Conservation (phyloP, 2,113 vertebrate genomes). For the Seriola rivoliana region DNA sequence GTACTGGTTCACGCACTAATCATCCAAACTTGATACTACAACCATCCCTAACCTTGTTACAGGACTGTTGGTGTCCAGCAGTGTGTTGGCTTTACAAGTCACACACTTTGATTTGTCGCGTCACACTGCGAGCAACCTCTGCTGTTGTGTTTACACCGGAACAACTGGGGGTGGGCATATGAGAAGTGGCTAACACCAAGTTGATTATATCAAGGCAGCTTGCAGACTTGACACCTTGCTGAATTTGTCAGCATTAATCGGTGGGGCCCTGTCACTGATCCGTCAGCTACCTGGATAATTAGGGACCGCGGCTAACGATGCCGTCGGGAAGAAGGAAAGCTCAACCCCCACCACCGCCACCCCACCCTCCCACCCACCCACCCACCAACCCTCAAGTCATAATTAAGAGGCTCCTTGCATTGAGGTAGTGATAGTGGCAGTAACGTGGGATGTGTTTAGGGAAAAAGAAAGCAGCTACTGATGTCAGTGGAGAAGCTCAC, state of each 20-base stretch:
- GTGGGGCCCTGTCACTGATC: conserved; percentile 98
- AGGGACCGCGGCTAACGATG: conserved; percentile 97
- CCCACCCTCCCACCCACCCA: conserved; percentile 64
- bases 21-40: neutral
- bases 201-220: conserved; percentile 98
- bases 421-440: conserved; percentile 58
- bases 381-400: conserved; percentile 80
- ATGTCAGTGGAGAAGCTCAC: conserved; percentile 37
- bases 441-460: conserved; percentile 42
- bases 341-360: conserved; percentile 77
- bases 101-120: conserved; percentile 93
- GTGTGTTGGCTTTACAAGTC: conserved; percentile 78
- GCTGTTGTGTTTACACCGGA: conserved; percentile 45
- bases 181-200: conserved; percentile 95
- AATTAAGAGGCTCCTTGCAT: conserved; percentile 93
- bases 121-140: conserved; percentile 81
- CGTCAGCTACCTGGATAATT: conserved; percentile 99
- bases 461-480: conserved; percentile 17
- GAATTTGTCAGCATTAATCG: conserved; percentile 99
- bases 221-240: conserved; percentile 98
- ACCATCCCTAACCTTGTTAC: neutral
- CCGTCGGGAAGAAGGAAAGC: conserved; percentile 89
- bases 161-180: conserved; percentile 60
- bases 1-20: neutral
- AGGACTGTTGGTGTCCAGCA: conserved; percentile 25